Conservation (phyloP, 1,140 invertebrate genomes). For the Brachystomella parvula region DNA sequence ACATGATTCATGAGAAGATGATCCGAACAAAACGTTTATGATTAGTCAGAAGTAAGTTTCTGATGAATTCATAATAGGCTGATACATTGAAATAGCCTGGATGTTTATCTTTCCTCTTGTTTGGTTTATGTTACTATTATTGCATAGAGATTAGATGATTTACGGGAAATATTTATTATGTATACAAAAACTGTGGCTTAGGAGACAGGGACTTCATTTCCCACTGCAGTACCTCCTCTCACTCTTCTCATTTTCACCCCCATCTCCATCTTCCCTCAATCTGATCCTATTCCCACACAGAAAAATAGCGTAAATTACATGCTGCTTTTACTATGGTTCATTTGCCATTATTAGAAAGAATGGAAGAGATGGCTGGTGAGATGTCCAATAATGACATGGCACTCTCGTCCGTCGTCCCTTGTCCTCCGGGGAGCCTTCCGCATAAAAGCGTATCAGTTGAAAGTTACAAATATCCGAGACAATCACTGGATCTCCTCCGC, state of each 20-base stretch:
- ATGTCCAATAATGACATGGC: conserved; percentile 8
- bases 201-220: neutral
- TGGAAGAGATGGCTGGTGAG: neutral
- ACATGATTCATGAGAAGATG: neutral
- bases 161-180: conserved; percentile 11
- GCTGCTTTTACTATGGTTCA: neutral
- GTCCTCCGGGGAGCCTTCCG: neutral
- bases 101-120: conserved; percentile 8
- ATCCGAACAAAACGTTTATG: neutral
- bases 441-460: conserved; percentile 7
- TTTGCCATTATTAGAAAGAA: too few relatives aligned
- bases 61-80: too few relatives aligned
- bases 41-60: neutral
- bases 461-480: conserved; percentile 9
- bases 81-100: neutral
- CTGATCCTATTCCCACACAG: conserved; percentile 4
- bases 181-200: conserved; percentile 1
- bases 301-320: neutral
- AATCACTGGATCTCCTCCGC: neutral
- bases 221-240: neutral
- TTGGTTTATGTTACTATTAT: neutral
- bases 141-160: conserved; percentile 3
- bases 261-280: neutral
- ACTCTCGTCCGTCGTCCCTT: neutral
- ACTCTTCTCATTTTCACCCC: neutral